Base-by-base conservation (phyloP, 2,888 invertebrate genomes). In the Dendrolimus pini region DNA sequence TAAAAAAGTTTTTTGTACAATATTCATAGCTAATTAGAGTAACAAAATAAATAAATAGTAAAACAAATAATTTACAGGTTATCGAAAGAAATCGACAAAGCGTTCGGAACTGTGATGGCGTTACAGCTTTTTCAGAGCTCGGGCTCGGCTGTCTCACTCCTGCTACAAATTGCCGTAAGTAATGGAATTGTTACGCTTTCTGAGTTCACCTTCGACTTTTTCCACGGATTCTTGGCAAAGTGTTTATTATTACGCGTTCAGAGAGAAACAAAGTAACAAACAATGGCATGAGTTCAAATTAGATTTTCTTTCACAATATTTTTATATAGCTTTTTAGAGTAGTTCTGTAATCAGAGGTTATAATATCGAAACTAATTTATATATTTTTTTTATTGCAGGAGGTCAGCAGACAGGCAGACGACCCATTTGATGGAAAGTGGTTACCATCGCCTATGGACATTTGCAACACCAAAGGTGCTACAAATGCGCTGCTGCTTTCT, bases 41-140 rank as follows among this genome's bases (percentile, higher is more conserved):
- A 30, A 30, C 6, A 30, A 30, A 30, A 30, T 30, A 30, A 30
- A 30, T 30, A 30, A 30, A 30, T 6, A 30, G 6, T 6, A 30
- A 30, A 6, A 30, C 2, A 30, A 30, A 30, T 42, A 56, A 56
- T 47, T 30, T 62, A 59, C 66, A 89, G 89, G 64, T 71, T 89
- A 64, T 78, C 77, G 52, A 78, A 79, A 58, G 82, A 87, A 53
- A 82, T 89, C 42, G 80, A 89, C 66, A 72, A 72, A 63, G 80
- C 80, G n/a, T 87, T 89, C 61, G 89, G 89, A 3, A 75, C 74
- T 9, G 82, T 86, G 55, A 77, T 89, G 63, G 81, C 89, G 47
- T 64, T 86, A 55, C 89, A 89, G 70, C 65, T 90, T 55, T 83
- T 76, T 62, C 77, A 76, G 61, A 87, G 86, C 67, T 84, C 81